Percentiles rank a stretch among this genome's conserved stretches.
Conservation (phyloP, 2,113 vertebrate species). For the Salvelinus fontinalis region DNA sequence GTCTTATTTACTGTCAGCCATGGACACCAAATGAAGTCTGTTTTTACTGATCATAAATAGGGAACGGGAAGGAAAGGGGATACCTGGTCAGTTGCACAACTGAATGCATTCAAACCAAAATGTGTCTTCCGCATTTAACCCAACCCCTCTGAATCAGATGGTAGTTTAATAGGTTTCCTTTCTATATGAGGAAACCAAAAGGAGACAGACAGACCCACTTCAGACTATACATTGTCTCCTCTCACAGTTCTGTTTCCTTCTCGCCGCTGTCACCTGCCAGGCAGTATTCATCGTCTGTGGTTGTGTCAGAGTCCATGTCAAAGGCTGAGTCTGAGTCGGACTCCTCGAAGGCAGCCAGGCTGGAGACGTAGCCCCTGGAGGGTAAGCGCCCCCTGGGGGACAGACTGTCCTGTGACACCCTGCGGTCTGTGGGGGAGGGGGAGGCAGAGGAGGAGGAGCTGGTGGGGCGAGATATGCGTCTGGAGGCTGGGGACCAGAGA, state of each 20-base stretch:
- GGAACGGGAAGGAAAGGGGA: slow-evolving; percentile 46
- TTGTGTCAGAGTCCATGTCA: slow-evolving; percentile 82
- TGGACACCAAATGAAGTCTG: too few relatives aligned
- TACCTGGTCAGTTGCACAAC: too few relatives aligned
- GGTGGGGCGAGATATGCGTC: slow-evolving; percentile 61
- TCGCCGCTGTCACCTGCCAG: slow-evolving; percentile 69
- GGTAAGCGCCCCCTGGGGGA: slow-evolving; percentile 63
- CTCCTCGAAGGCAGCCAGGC: slow-evolving; percentile 75
- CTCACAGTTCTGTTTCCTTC: slow-evolving; percentile 75
- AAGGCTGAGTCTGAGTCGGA: slow-evolving; percentile 52
- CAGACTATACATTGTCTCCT: neutral
- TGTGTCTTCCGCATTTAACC: too few relatives aligned
- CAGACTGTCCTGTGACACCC: slow-evolving; percentile 57
- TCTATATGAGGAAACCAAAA: neutral
- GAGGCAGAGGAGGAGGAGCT: slow-evolving; percentile 58
- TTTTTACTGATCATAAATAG: neutral
- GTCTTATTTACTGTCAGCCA: too few relatives aligned
- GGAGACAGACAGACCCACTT: slow-evolving; percentile 43
- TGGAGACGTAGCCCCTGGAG: slow-evolving; percentile 62
- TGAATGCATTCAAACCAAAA: too few relatives aligned
- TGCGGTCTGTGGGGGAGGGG: slow-evolving; percentile 58
- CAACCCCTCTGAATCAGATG: neutral
- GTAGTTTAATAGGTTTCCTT: neutral
- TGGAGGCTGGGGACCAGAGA: slow-evolving; percentile 62
- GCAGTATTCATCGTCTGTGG: slow-evolving; percentile 94